These are phyloP conservation scores for Acromyrmex charruanus DNA, from an alignment of 1,140 invertebrate species.

Conservation along the genomic window DNA sequence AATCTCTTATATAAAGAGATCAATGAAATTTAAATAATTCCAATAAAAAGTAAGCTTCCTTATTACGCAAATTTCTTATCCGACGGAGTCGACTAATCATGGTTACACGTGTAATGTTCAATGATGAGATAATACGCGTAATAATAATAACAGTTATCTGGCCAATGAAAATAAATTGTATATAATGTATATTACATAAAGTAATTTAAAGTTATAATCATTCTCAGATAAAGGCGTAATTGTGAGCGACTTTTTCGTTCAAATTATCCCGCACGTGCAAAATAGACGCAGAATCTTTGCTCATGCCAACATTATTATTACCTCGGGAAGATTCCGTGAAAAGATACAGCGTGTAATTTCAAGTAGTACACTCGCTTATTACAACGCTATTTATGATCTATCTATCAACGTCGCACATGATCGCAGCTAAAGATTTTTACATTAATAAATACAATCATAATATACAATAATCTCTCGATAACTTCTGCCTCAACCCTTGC, in stretches of 20 bases:
- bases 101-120: not conserved
- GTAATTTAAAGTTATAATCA: not conserved
- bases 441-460: slow-evolving; percentile 21
- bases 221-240: not conserved
- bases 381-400: slow-evolving; percentile 7
- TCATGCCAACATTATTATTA: not conserved
- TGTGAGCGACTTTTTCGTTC: not conserved
- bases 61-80: not conserved
- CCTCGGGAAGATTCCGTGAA: slow-evolving; percentile 12
- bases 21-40: no score
- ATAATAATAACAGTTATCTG: not conserved
- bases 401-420: not conserved
- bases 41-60: no score
- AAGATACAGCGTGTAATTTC: slow-evolving; percentile 24
- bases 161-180: slow-evolving; percentile 32
- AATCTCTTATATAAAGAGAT: no score
- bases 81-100: not conserved
- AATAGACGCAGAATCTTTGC: not conserved
- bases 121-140: slow-evolving; percentile 31
- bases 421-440: slow-evolving; percentile 49
- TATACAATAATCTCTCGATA: not conserved
- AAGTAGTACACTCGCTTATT: not conserved
- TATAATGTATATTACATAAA: not conserved
- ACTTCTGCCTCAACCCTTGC: slow-evolving; percentile 6
- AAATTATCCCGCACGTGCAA: not conserved